phyloP scores from a whole-genome alignment of 2,797 vertebrate species.

The Phrynocephalus vlangalii region DNA sequence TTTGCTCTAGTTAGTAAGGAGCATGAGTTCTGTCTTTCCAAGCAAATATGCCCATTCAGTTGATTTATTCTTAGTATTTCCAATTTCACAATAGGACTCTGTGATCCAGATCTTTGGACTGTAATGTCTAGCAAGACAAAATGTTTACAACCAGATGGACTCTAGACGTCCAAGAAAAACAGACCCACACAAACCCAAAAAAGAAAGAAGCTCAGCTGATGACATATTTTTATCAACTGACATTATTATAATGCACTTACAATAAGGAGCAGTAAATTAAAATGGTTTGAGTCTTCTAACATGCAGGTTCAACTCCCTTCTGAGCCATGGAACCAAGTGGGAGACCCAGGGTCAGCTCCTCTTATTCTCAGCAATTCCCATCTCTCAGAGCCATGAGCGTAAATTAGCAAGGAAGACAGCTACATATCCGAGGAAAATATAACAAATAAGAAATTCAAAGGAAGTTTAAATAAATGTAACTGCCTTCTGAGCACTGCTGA shows the following conservation, averaged over 20 bases:
- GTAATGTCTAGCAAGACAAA: neutral
- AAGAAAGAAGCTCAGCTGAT: neutral
- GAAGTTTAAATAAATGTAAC: neutral
- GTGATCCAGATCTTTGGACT: neutral
- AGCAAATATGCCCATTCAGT: neutral
- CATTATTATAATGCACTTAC: accelerated
- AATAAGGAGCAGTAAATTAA: neutral
- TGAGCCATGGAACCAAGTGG: too few relatives aligned
- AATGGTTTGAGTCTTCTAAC: neutral
- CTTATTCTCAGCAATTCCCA: too few relatives aligned
- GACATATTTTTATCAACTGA: neutral
- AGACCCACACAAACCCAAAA: neutral
- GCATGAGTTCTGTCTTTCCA: conserved; percentile 31
- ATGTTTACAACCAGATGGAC: neutral
- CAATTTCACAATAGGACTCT: neutral
- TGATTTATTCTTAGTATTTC: neutral
- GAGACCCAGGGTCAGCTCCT: too few relatives aligned
- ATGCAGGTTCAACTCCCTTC: neutral
- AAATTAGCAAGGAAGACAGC: too few relatives aligned
- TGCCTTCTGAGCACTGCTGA: neutral
- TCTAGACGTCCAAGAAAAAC: neutral
- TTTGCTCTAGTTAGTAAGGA: neutral
- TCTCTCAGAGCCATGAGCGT: too few relatives aligned
- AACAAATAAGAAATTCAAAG: neutral
- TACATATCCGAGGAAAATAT: too few relatives aligned